phyloP scores from a whole-genome alignment of 2,797 vertebrate genomes.

The Neosilurus hyrtlii region DNA sequence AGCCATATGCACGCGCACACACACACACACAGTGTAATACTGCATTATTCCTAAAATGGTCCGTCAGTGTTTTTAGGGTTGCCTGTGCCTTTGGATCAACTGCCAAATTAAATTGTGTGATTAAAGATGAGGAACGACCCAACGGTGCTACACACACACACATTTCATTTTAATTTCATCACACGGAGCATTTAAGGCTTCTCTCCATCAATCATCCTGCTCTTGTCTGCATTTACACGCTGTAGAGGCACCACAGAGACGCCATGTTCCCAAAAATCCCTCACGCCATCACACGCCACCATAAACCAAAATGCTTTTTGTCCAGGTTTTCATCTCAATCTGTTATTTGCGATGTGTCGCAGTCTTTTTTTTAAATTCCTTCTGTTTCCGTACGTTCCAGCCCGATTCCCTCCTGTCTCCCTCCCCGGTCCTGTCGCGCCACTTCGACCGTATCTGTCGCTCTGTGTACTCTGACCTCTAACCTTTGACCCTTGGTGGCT shows the following conservation, averaged over 20 bases:
- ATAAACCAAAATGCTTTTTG: conserved; percentile 7
- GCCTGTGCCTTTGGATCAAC: not conserved
- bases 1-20: not conserved
- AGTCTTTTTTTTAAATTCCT: not conserved
- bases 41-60: not conserved
- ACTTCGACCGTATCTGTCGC: conserved; percentile 75
- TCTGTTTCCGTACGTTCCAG: not conserved
- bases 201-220: conserved; percentile 44
- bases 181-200: conserved; percentile 14
- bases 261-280: conserved; percentile 2
- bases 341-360: not conserved
- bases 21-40: not conserved
- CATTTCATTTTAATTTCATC: conserved; percentile 45
- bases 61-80: not conserved
- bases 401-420: not conserved
- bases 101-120: not conserved
- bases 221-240: not conserved
- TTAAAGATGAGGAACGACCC: not conserved
- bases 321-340: not conserved
- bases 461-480: conserved; percentile 73
- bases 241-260: not conserved
- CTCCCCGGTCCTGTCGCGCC: conserved; percentile 71
- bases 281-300: conserved; percentile 1
- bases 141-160: not conserved
- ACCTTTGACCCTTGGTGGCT: conserved; percentile 66